Conservation (phyloP, 1,140 invertebrate species). For the Hyles vespertilio region DNA sequence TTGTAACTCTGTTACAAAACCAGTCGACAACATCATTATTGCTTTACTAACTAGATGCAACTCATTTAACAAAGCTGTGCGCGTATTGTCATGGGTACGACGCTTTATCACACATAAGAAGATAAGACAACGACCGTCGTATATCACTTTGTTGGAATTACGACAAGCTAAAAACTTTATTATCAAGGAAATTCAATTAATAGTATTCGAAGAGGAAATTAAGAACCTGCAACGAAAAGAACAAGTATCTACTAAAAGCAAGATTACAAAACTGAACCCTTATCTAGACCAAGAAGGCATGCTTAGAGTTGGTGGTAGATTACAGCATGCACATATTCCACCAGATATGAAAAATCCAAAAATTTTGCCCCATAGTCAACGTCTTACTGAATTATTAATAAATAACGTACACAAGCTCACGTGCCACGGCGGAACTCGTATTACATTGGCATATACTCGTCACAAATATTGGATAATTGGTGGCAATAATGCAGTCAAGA, state of each 20-base stretch:
- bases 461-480: conserved; percentile 10
- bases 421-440: conserved; percentile 34
- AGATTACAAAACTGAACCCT: conserved; percentile 26
- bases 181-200: conserved; percentile 24
- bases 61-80: no score
- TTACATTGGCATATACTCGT: conserved; percentile 14
- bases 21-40: no score
- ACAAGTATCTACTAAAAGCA: conserved; percentile 23
- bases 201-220: conserved; percentile 18
- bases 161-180: conserved; percentile 18
- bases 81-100: no score
- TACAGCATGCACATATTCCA: conserved; percentile 29
- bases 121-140: no score
- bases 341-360: conserved; percentile 31
- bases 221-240: conserved; percentile 13
- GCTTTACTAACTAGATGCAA: no score
- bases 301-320: conserved; percentile 36
- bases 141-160: no score
- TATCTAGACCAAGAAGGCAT: conserved; percentile 36
- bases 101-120: no score
- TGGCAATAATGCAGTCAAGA: conserved; percentile 5
- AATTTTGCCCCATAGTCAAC: conserved; percentile 21
- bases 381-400: conserved; percentile 28
- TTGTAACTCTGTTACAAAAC: no score
- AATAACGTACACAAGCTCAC: conserved; percentile 27